Base-by-base conservation (phyloP, 2,888 invertebrate genomes). In the Calameuta filiformis region DNA sequence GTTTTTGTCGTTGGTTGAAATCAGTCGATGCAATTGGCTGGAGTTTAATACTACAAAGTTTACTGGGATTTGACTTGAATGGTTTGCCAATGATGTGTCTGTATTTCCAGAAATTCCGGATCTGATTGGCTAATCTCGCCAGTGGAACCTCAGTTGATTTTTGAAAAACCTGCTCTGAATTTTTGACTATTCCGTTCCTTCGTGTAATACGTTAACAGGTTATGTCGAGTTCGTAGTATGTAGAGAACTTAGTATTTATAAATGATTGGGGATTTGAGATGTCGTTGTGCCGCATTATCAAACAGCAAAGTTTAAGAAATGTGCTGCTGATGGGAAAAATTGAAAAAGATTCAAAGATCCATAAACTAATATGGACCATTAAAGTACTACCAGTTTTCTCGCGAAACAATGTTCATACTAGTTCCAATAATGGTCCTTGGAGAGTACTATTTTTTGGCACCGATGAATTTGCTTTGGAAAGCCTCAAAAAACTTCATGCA, bases 371-470 rank as follows among this genome's bases (percentile, higher is more conserved):
- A 6, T 56, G 23, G 56, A 9, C 56, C 2, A 56, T 56, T 23
- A 31, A 71, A 31, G 33, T 34, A 71, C 71, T 71, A 23, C 12
- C 71, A 34, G 34, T 71, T 12, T 71, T 71, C 31, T 31, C 11
- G 31, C 31, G 31, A 71, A 71, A 71, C 31, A 71, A 33, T 31
- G 31, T 71, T 71, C 71, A 71, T 12, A 68, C 35, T 30, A 68
- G 11, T 11, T n/a, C 33, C 35, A 75, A 74, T 11, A 35, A 73
- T 71, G 75, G 76, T 2, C 92, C 92, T 12, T 94, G 94, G 94
- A 94, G 93, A 83, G 92, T 96, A n/a, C 88, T 98, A 73, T 98
- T 98, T 92, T 97, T 98, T 91, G 98, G 98, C 11, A 96, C 96
- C 23, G 97, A 98, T 90, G 92, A 94, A 76, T 98, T 98, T 92